Evolutionary conservation across 2,113 vertebrate species (phyloP), one percentile per base, ranked within the genome.

Genomic region (Columbina picui): DNA sequence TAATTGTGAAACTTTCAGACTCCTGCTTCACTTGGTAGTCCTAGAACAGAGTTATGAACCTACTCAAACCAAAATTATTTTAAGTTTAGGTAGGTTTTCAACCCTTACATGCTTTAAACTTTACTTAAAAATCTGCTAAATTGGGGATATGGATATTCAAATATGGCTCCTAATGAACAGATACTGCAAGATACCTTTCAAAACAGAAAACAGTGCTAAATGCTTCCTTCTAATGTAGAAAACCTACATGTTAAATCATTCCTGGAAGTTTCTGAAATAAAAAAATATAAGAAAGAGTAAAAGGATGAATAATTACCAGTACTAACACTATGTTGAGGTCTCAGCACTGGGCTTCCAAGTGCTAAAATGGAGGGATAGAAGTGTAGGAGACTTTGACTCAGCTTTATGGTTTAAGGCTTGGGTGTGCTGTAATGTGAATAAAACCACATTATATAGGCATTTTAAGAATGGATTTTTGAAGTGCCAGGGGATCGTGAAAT

Each of bases 221-320:
- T 94, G 65, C 32, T 97, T 94, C 14, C 93, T 91, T 86, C 63
- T 85, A 92, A 89, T 78, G 61, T 80, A 61, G 94, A 89, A 87
- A 92, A 3, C 7, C 25, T 88, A 84, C 23, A 36, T 79, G 23
- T 52, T 94, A 91, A 94, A 71, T 95, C 15, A 56, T 43, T 47
- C 32, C 65, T 92, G 39, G 30, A 77, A 36, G 64, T 36, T 86
- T 85, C 84, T 92, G 57, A 91, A 90, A 78, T 60, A 73, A 32
- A 95, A 50, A 60, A 77, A 92, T 50, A 34, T 13, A 69, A 83
- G 78, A 64, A 91, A 41, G 6, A 85, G 10, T 43, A 84, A 75
- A 59, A 94, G 39, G 57, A 47, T 89, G 52, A 93, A 56, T 89
- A 84, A 93, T 89, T 56, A 81, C 12, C 81, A 43, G 14, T 78